These are phyloP conservation scores for Cetonia aurata DNA, from an alignment of 2,888 invertebrate genomes.

Conservation along the genomic window DNA sequence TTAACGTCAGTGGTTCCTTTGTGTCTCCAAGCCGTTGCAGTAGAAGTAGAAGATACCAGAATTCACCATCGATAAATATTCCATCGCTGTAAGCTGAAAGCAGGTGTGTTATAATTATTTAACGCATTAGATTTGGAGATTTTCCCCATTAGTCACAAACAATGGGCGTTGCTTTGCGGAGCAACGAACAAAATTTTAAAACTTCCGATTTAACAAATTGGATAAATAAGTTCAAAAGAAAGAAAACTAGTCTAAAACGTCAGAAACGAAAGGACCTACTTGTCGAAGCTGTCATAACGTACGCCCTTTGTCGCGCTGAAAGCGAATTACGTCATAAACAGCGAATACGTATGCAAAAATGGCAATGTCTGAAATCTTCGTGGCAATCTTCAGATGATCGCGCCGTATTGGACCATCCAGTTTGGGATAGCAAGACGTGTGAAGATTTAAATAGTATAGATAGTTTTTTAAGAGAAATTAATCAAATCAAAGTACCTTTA, in stretches of 20 bases:
- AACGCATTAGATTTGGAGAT: slow-evolving; percentile 33
- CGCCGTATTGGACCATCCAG: slow-evolving; percentile 40
- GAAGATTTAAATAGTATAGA: slow-evolving; percentile 76
- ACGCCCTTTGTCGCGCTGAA: slow-evolving; percentile 73
- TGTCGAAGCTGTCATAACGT: slow-evolving; percentile 75
- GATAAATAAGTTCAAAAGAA: slow-evolving; percentile 75
- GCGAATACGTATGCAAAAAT: slow-evolving; percentile 72
- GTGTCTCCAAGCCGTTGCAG: not conserved
- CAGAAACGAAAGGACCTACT: slow-evolving; percentile 74
- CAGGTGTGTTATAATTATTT: slow-evolving; percentile 44
- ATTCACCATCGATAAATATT: not conserved
- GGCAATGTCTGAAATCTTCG: slow-evolving; percentile 64
- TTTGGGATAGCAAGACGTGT: slow-evolving; percentile 57
- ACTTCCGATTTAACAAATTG: slow-evolving; percentile 72
- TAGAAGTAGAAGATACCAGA: slow-evolving; percentile 25
- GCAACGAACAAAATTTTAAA: slow-evolving; percentile 58
- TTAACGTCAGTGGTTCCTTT: not conserved
- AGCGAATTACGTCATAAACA: slow-evolving; percentile 73
- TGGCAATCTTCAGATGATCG: slow-evolving; percentile 44
- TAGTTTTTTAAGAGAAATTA: slow-evolving; percentile 75
- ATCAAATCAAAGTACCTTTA: slow-evolving; percentile 69
- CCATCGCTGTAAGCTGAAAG: slow-evolving; percentile 4
- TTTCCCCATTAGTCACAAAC: not conserved
- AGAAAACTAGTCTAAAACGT: slow-evolving; percentile 71
- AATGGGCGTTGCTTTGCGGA: slow-evolving; percentile 39